These are phyloP conservation scores for Grallaria varia DNA, from an alignment of 2,113 vertebrate genomes.

Conservation along the genomic window DNA sequence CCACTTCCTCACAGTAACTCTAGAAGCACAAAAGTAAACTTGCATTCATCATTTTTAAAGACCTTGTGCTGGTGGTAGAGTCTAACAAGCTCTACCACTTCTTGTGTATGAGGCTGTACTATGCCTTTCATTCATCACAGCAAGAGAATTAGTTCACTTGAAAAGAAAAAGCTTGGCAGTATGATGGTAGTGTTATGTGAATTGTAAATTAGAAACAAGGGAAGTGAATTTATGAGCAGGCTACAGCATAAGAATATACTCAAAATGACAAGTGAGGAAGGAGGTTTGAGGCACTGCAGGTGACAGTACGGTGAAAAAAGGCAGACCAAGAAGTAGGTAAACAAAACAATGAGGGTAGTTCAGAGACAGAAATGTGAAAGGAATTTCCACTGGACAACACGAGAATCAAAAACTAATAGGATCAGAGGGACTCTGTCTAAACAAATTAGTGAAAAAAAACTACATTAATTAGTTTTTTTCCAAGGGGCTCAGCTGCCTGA, in stretches of 20 bases:
- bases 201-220: not conserved
- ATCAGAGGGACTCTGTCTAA: not conserved
- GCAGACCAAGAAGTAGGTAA: not conserved
- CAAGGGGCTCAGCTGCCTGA: not conserved
- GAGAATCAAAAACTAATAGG: not conserved
- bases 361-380: not conserved
- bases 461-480: not conserved
- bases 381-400: not conserved
- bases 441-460: not conserved
- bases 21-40: not conserved
- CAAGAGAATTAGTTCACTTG: not conserved
- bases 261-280: not conserved
- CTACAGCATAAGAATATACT: not conserved
- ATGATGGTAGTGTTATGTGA: not conserved
- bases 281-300: not conserved
- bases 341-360: not conserved
- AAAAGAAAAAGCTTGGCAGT: not conserved
- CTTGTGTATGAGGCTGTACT: not conserved
- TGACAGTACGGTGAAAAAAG: not conserved
- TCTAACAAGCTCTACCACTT: not conserved
- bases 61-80: not conserved
- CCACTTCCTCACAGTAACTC: not conserved
- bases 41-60: not conserved
- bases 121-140: not conserved
- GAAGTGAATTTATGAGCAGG: not conserved